Evolutionary conservation across 2,888 invertebrate genomes (phyloP).

Genomic region (Cryptophagus acutangulus): DNA sequence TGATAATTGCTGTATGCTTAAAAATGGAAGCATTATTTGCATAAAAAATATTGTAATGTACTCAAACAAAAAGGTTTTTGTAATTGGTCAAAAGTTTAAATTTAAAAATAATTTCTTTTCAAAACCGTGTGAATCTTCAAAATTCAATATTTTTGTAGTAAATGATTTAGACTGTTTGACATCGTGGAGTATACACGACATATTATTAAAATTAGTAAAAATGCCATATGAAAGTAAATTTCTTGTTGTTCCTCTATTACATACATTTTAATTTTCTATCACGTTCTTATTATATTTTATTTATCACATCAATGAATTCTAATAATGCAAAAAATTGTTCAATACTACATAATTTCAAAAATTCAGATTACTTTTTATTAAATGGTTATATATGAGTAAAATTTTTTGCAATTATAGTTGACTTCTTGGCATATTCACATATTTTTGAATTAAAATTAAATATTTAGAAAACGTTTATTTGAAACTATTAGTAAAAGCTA

Average conservation of each 20-base stretch:
- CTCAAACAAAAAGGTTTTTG: not conserved
- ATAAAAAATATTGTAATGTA: conserved; percentile 1
- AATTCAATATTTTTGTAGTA: not conserved
- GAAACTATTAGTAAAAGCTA: too few relatives aligned
- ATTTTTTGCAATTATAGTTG: too few relatives aligned
- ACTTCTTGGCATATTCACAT: too few relatives aligned
- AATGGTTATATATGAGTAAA: too few relatives aligned
- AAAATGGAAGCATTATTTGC: conserved; percentile 1
- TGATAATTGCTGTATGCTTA: conserved; percentile 1
- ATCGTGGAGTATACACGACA: not conserved
- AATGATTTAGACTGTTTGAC: not conserved
- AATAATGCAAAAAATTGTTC: too few relatives aligned
- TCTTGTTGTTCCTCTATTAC: conserved; percentile 1
- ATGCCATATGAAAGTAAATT: not conserved
- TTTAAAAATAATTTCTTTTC: not conserved
- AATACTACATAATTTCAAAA: too few relatives aligned
- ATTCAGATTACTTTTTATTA: too few relatives aligned
- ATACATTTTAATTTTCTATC: not conserved
- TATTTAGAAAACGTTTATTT: too few relatives aligned
- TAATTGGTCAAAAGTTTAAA: conserved; percentile 1
- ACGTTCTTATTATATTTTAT: too few relatives aligned
- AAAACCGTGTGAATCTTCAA: conserved; percentile 1
- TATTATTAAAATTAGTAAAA: not conserved
- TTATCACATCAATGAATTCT: too few relatives aligned
- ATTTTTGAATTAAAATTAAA: too few relatives aligned